Percentiles rank a stretch among this genome's conserved stretches.
Evolutionary conservation across 2,888 invertebrate genomes (phyloP).

Genomic region (Eupithecia tripunctaria): DNA sequence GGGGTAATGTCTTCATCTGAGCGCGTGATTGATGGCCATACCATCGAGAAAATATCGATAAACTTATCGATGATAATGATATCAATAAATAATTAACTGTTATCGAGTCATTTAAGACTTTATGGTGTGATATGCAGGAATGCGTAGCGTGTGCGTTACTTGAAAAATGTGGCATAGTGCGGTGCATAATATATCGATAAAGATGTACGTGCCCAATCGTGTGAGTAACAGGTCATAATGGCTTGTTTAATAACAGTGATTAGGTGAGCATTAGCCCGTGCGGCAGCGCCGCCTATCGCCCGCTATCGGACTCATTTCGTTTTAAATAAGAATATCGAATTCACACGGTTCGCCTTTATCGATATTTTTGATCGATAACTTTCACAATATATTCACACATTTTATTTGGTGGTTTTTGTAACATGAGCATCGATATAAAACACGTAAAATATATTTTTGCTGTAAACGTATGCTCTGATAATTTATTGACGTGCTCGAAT

Average conservation of each 20-base stretch:
- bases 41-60: conserved; percentile 63
- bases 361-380: conserved; percentile 53
- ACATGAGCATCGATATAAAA: conserved; percentile 34
- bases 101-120: conserved; percentile 50
- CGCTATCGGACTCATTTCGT: conserved; percentile 53
- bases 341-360: conserved; percentile 54
- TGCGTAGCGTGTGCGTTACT: conserved; percentile 31
- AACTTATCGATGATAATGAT: conserved; percentile 57
- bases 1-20: conserved; percentile 73
- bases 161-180: conserved; percentile 26
- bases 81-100: conserved; percentile 55
- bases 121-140: conserved; percentile 48
- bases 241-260: conserved; percentile 70
- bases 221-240: conserved; percentile 60
- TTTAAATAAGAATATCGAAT: conserved; percentile 52
- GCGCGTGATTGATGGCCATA: conserved; percentile 60
- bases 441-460: conserved; percentile 27
- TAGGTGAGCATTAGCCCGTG: conserved; percentile 71
- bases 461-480: conserved; percentile 22
- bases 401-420: conserved; percentile 40
- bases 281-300: conserved; percentile 47
- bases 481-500: conserved; percentile 23
- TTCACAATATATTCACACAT: conserved; percentile 56
- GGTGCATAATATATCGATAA: conserved; percentile 33
- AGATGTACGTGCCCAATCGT: conserved; percentile 45